These are phyloP conservation scores for Aphelinus certus DNA, from an alignment of 1,140 invertebrate genomes.

Conservation along the genomic window DNA sequence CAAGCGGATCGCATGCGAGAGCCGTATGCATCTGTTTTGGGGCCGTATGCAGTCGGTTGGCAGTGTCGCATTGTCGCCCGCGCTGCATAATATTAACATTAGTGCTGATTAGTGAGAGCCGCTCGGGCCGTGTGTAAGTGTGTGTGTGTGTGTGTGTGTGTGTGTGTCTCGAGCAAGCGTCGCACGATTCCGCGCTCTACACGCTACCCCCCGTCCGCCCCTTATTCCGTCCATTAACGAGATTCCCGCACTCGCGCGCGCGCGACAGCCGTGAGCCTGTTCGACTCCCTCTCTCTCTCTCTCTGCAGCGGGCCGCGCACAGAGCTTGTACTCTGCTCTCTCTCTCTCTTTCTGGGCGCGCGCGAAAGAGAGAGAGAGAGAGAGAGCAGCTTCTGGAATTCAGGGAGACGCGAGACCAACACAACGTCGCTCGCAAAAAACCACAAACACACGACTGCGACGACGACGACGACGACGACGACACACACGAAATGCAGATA, in stretches of 20 bases:
- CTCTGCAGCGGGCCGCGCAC: background rate
- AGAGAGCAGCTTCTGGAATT: constrained; percentile 32
- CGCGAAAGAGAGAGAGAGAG: background rate
- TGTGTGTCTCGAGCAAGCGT: constrained; percentile 15
- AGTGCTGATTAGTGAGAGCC: constrained; percentile 60
- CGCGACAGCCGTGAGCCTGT: constrained; percentile 1
- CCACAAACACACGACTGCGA: background rate
- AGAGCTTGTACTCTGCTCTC: background rate
- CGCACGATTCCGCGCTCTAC: constrained; percentile 46
- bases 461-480: constrained; percentile 9
- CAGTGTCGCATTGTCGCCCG: constrained; percentile 52
- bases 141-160: no score
- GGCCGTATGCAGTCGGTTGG: constrained; percentile 42
- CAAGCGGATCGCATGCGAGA: constrained; percentile 56
- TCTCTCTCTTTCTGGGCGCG: background rate
- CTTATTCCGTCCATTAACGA: constrained; percentile 55
- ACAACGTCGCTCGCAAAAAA: background rate
- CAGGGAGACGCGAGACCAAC: constrained; percentile 4
- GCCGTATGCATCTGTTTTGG: constrained; percentile 53
- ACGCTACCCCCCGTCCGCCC: constrained; percentile 52
- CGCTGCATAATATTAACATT: constrained; percentile 65
- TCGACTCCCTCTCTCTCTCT: background rate
- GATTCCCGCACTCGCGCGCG: constrained; percentile 40
- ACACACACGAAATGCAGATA: no score
- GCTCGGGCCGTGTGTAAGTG: constrained; percentile 33